phyloP scores from a whole-genome alignment of 2,113 vertebrate species.

The Hyperoodon ampullatus region DNA sequence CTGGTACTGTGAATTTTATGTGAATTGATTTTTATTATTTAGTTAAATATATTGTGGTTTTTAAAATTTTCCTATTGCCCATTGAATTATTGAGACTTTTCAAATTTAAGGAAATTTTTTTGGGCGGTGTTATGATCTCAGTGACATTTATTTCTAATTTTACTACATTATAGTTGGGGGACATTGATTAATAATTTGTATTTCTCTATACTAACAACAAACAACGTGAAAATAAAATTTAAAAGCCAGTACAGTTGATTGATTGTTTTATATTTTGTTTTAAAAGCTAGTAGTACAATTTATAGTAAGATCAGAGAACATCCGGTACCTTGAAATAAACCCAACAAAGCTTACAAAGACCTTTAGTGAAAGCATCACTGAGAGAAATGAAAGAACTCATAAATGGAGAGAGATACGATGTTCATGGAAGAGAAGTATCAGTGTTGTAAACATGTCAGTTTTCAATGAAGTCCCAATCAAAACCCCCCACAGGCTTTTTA shows the following conservation, averaged over 20 bases:
- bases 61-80: background rate
- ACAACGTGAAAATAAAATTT: slow-evolving; percentile 48
- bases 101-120: background rate
- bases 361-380: slow-evolving; percentile 7
- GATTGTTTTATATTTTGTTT: background rate
- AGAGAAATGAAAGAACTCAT: slow-evolving; percentile 28
- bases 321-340: background rate
- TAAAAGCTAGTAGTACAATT: background rate
- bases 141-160: slow-evolving; percentile 48
- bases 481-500: background rate
- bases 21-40: slow-evolving; percentile 32
- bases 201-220: background rate
- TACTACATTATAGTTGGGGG: slow-evolving; percentile 11
- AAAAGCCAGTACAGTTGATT: background rate
- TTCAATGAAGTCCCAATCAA: background rate
- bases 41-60: slow-evolving; percentile 52
- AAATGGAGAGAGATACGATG: background rate
- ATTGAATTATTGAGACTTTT: slow-evolving; percentile 41
- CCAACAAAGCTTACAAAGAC: background rate
- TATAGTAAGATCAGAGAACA: background rate
- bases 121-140: background rate
- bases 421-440: background rate
- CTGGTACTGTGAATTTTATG: slow-evolving; percentile 1
- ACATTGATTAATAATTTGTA: slow-evolving; percentile 11
- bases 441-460: background rate